A percentile compares a stretch with the other conserved stretches of the same genome.
Evolutionary conservation across 2,797 vertebrate species (phyloP).

Genomic region (Sylvilagus floridanus): DNA sequence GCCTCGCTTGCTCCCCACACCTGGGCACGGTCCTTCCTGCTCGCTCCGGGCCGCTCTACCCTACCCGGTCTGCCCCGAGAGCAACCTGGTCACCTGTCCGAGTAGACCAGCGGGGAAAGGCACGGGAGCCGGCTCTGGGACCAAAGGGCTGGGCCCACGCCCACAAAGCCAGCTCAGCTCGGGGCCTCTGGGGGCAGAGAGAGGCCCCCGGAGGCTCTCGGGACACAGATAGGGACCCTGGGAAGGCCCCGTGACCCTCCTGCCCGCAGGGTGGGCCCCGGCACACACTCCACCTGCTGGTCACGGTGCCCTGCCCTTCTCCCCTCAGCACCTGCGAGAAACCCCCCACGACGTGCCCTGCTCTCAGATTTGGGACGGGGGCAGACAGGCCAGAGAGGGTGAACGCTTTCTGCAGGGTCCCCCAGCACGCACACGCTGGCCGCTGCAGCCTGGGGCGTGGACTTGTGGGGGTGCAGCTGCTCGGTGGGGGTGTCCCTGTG

Average conservation of each 20-base stretch:
- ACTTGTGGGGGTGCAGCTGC: not conserved
- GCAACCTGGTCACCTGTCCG: not conserved
- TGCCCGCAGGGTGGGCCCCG: too few species aligned
- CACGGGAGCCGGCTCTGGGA: not conserved
- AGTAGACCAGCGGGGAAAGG: not conserved
- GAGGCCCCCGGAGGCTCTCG: not conserved
- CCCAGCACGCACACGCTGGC: too few species aligned
- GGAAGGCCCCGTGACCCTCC: not conserved
- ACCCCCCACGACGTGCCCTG: not conserved
- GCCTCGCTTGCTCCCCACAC: accelerated
- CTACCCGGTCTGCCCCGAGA: not conserved
- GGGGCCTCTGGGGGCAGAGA: not conserved
- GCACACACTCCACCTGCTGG: not conserved
- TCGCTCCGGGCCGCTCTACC: not conserved
- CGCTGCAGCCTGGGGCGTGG: not conserved
- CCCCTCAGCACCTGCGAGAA: not conserved
- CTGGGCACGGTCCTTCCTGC: not conserved
- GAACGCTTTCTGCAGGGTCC: too few species aligned
- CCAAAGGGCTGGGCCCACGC: not conserved
- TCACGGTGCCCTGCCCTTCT: not conserved
- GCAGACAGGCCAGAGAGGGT: not conserved
- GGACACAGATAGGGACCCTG: too few species aligned
- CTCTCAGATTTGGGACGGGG: not conserved
- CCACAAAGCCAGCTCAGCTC: not conserved
- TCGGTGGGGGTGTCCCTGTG: not conserved